Evolutionary conservation across 2,888 invertebrate species (phyloP).

Genomic region (Ernsta delagoae): DNA sequence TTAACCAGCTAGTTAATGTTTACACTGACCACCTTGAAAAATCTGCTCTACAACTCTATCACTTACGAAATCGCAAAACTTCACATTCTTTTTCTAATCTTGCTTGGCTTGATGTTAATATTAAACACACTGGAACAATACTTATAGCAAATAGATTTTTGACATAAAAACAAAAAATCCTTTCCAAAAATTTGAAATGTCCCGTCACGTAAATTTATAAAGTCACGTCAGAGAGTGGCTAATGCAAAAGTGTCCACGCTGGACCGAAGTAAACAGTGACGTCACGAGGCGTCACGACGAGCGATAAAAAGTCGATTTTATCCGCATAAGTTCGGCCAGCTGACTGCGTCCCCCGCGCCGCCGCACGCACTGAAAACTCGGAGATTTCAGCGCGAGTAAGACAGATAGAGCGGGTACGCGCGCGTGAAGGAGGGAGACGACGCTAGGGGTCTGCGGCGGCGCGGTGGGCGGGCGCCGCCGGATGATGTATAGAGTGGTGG

Average conservation of each 20-base stretch:
- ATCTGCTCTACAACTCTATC: not conserved
- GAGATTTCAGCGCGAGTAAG: slow-evolving; percentile 73
- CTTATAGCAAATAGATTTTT: too few relatives aligned
- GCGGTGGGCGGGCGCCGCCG: slow-evolving; percentile 81
- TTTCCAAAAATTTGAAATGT: not conserved
- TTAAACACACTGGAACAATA: too few relatives aligned
- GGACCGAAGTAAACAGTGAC: slow-evolving; percentile 81
- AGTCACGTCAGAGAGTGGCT: slow-evolving; percentile 35
- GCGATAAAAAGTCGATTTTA: slow-evolving; percentile 85
- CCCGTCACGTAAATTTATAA: slow-evolving; percentile 2
- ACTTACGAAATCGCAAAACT: not conserved
- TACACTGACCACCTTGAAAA: not conserved
- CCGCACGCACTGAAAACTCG: slow-evolving; percentile 73
- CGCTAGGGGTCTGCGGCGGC: slow-evolving; percentile 60
- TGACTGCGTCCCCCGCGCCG: slow-evolving; percentile 72
- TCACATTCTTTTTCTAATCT: not conserved
- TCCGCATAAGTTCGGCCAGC: slow-evolving; percentile 84
- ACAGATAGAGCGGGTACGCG: slow-evolving; percentile 43
- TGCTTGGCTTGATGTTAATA: not conserved
- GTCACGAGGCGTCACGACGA: slow-evolving; percentile 81
- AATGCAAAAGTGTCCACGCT: slow-evolving; percentile 45
- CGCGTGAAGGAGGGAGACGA: slow-evolving; percentile 58
- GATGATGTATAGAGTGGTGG: slow-evolving; percentile 91
- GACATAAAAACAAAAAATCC: not conserved
- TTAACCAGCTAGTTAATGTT: not conserved